Evolutionary conservation across 2,888 invertebrate genomes (phyloP), one percentile per base, ranked within the genome.

Genomic region (Oasisia sp.): DNA sequence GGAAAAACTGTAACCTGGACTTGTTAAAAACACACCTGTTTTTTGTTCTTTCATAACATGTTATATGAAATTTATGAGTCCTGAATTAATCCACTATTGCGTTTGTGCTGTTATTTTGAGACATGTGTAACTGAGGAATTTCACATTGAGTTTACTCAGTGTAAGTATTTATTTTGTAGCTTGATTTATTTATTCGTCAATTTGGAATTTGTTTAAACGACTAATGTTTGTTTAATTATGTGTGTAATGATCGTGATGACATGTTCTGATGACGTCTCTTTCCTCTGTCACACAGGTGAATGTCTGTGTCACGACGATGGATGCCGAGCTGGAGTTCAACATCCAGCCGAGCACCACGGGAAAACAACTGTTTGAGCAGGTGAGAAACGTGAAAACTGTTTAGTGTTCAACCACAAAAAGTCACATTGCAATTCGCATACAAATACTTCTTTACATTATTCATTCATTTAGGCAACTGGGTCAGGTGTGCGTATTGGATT

Each of bases 271-370:
- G 1, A 74, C 74, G n/a, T 74, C n/a, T 19, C n/a, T 74, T 74
- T 14, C 7, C n/a, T 74, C 74, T 74, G 27, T 74, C 74, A 74
- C 27, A 27, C 95, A 97, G 97, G 98, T 99, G 97, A 99, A 99
- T 97, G 99, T 99, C 96, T 98, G 99, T 97, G 99, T 99, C 97
- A 99, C 99, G 97, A 99, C 99, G 96, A 99, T 99, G 99, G 99
- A 99, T 97, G 99, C 99, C 97, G 99, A 99, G 97, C 97, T 99
- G 98, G 99, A 99, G 98, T 99, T 99, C 97, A 99, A 99, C 97
- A 99, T 99, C 98, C 99, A 99, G 97, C 98, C 98, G 97, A 99
- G 98, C 96, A 99, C 99, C 95, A 99, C 99, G 95, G 99, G 99
- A 96, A 99, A 99, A 97, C 99, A 99, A 97, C 98, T 99, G 94